Evolutionary conservation across 2,888 invertebrate genomes (phyloP), one percentile per base, ranked within the genome.

Genomic region (Bimastos eiseni): DNA sequence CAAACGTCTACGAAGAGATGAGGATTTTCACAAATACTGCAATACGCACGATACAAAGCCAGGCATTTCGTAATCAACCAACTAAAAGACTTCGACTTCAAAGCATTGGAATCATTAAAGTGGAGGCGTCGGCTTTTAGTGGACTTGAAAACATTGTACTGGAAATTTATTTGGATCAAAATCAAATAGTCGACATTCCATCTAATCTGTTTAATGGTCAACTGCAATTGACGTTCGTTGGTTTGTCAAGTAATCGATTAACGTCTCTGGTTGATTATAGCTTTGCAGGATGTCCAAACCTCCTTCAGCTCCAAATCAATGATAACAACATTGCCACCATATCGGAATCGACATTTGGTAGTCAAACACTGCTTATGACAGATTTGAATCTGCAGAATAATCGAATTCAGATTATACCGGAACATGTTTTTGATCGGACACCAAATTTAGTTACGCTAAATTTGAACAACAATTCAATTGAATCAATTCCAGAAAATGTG

Each of bases 91-190:
- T 86, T 37, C 86, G 86, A 0, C 86, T 86, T 24, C 86, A 86
- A 33, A 37, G 21, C 36, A 30, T 86, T 36, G 86, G 86, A 34
- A 86, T 86, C 21, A 5, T 34, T 8, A 86, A 19, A 8, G 6
- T 86, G 36, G 36, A 86, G 3, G 86, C 21, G 17, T 30, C 21
- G 36, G 86, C 86, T 5, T 86, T 86, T 37, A 36, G 86, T 36
- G 86, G 86, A 86, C 86, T 86, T 5, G 86, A 86, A 36, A 37
- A 24, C 34, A 37, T 86, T 86, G 36, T 86, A 34, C 36, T 36
- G 21, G 86, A 86, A 36, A 86, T 86, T 37, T 86, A 86, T 37
- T 37, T 86, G 86, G 86, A 86, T 37, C 21, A 17, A 86, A 86
- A 86, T 36, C 21, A 5, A 37, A 86, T 86, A 19, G 36, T 36